Percentiles rank a stretch among this genome's conserved stretches.
These are phyloP conservation scores for Tetragonisca angustula DNA, from an alignment of 2,888 invertebrate genomes.

Conservation along the genomic window DNA sequence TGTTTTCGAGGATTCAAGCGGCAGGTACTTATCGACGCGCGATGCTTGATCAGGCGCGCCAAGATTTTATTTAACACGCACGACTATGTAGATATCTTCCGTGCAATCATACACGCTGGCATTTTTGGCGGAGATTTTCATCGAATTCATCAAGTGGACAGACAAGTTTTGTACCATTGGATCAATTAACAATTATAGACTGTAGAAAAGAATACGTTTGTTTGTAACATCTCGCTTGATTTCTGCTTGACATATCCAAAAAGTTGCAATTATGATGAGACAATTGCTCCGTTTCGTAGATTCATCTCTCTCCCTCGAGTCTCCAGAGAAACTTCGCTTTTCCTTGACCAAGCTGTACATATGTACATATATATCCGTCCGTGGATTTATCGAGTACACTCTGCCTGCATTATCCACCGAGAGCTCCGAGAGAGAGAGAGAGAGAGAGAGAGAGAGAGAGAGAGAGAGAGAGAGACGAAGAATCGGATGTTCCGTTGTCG, in stretches of 20 bases:
- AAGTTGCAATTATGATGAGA: too few relatives aligned
- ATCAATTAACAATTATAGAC: not conserved
- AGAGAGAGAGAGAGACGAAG: not conserved
- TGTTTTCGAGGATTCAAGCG: too few relatives aligned
- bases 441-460: too few relatives aligned
- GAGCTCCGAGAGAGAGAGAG: too few relatives aligned
- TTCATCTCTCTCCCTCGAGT: not conserved
- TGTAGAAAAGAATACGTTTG: too few relatives aligned
- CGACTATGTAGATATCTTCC: too few relatives aligned
- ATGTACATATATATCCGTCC: not conserved
- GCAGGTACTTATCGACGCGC: not conserved
- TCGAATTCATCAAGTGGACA: not conserved
- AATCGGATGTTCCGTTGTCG: not conserved
- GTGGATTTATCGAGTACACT: slow-evolving; percentile 21
- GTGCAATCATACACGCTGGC: not conserved
- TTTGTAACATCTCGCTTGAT: too few relatives aligned
- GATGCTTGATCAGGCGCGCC: not conserved
- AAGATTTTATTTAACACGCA: too few relatives aligned
- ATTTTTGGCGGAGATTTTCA: not conserved
- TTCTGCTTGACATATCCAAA: too few relatives aligned
- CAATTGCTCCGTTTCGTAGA: not conserved
- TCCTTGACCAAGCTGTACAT: not conserved
- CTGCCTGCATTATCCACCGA: not conserved
- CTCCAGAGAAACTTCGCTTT: not conserved
- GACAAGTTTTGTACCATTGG: not conserved